Base-by-base conservation (phyloP, 1,140 invertebrate species). In the Formica exsecta region DNA sequence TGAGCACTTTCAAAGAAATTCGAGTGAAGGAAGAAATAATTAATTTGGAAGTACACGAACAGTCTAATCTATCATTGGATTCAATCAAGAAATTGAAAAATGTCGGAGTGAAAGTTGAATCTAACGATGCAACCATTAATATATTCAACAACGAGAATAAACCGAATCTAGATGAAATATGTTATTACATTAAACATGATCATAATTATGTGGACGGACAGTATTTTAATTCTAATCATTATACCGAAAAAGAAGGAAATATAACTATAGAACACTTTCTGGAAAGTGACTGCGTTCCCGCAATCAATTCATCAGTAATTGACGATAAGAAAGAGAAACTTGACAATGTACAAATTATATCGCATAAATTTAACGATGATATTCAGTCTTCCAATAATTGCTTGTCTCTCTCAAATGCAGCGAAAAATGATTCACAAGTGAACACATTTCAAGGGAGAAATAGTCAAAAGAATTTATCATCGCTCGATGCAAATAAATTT, bases 181-280 rank as follows among this genome's bases (percentile, higher is more conserved):
- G 2, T 36, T 36, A 61, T 36, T 51, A 64, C 11, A 61, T 92
- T 38, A 48, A 85, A 13, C 73, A 86, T n/a, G 90, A 92, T 59
- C 90, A 93, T 38, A 85, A 90, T 87, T 92, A 93, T 64, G 80
- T n/a, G 13, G n/a, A 11, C 9, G 61, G 11, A 29, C 75, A 62
- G n/a, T 86, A 68, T 22, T 61, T 66, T 0, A 66, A 77, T 0
- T 16, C n/a, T 90, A 19, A 71, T 70, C 7, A 54, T 57, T 70
- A 11, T n/a, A 48, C 19, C 0, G n/a, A 48, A 22, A 83, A 3
- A 76, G 93, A 93, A n/a, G 92, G 87, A 44, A 92, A 94, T 66
- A 83, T 89, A n/a, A 94, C 93, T 25, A 92, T 93, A 16, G 85
- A 91, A 19, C 93, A 94, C 79, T 83, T 90, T 77, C 66, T 90